Evolutionary conservation across 2,113 vertebrate species (phyloP).

Genomic region (Vulpes vulpes): DNA sequence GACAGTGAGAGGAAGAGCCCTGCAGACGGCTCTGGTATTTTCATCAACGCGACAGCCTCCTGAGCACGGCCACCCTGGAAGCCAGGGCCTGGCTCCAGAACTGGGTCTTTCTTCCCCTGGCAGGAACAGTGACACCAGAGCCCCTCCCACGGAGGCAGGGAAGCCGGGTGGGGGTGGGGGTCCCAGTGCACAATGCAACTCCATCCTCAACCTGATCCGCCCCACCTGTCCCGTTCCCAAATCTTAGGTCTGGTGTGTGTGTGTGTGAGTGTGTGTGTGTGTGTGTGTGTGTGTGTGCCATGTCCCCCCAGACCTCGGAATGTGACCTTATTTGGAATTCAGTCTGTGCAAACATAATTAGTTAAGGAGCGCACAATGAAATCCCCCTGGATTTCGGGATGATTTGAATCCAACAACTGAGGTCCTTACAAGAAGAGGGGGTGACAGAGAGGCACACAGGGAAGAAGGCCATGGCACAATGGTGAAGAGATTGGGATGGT

Average conservation of each 20-base stretch:
- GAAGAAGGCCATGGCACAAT: rapidly evolving
- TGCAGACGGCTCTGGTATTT: slow-evolving; percentile 16
- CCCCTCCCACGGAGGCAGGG: not conserved
- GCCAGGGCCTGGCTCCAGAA: not conserved
- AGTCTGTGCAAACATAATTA: not conserved
- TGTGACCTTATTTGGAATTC: not conserved
- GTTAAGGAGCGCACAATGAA: not conserved
- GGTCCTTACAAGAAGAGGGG: not conserved
- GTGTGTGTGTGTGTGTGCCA: not conserved
- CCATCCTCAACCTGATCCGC: no score
- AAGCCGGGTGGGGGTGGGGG: not conserved
- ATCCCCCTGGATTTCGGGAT: not conserved
- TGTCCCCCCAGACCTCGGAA: not conserved
- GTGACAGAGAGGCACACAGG: not conserved
- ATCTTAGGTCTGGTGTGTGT: no score
- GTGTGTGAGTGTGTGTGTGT: no score
- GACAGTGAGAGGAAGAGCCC: not conserved
- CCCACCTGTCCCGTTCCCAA: not conserved
- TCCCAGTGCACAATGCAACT: rapidly evolving
- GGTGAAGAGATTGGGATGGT: no score
- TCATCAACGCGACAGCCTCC: not conserved
- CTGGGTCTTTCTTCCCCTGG: not conserved
- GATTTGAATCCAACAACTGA: not conserved
- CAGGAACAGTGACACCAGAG: not conserved
- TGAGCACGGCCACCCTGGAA: not conserved